A percentile compares a stretch with the other conserved stretches of the same genome.
Evolutionary conservation across 2,888 invertebrate species (phyloP).

Genomic region (Dryobotodes eremita): DNA sequence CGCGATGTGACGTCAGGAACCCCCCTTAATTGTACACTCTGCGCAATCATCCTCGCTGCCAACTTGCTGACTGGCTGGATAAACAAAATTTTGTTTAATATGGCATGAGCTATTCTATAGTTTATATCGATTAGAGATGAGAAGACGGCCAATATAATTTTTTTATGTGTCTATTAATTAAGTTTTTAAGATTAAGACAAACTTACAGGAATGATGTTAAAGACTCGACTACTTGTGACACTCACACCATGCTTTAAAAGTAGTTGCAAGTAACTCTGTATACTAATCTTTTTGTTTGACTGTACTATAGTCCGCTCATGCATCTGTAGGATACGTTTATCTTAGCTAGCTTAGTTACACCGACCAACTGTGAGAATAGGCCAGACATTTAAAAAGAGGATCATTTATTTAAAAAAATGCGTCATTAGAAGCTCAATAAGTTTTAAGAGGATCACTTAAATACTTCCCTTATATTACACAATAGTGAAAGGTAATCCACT

Average conservation of each 20-base stretch:
- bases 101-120: neutral
- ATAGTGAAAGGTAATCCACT: too few relatives aligned
- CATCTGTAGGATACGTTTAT: constrained; percentile 18
- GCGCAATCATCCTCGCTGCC: neutral
- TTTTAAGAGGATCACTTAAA: too few relatives aligned
- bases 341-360: too few relatives aligned
- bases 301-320: constrained; percentile 2
- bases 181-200: neutral
- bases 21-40: neutral
- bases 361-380: too few relatives aligned
- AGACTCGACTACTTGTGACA: neutral
- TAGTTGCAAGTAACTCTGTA: neutral
- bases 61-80: neutral
- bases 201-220: neutral
- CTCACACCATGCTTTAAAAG: neutral
- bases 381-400: too few relatives aligned
- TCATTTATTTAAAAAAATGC: too few relatives aligned
- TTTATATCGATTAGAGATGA: neutral
- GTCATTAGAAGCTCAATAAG: too few relatives aligned
- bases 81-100: neutral
- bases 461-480: too few relatives aligned
- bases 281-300: neutral
- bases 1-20: too few relatives aligned
- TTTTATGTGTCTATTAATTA: too few relatives aligned
- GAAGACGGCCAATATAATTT: neutral